phyloP scores from a whole-genome alignment of 2,113 vertebrate species.

The Malurus alboscapulatus region DNA sequence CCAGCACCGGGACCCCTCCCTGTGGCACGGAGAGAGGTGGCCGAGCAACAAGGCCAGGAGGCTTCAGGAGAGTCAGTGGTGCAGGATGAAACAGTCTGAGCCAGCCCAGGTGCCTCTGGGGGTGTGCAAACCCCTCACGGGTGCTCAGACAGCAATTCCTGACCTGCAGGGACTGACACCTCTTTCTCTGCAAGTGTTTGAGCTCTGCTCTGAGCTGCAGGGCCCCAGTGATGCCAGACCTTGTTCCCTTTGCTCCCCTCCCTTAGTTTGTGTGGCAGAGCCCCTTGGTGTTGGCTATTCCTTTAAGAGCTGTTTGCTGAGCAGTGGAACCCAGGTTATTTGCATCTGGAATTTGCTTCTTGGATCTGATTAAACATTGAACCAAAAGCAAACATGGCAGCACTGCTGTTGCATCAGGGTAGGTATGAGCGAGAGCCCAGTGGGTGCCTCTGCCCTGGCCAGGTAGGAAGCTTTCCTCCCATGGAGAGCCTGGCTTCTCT shows the following conservation, averaged over 20 bases:
- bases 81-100: neutral
- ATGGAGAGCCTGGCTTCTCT: neutral
- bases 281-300: neutral
- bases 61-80: neutral
- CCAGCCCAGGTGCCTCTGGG: neutral
- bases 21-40: neutral
- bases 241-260: neutral
- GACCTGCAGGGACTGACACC: neutral
- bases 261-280: neutral
- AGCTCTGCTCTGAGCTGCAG: neutral
- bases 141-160: neutral
- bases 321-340: neutral
- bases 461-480: neutral
- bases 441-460: neutral
- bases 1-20: neutral
- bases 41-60: neutral
- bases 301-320: neutral
- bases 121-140: neutral
- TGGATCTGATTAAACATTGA: conserved; percentile 41
- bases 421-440: neutral
- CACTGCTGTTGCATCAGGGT: neutral
- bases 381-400: conserved; percentile 5
- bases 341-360: neutral
- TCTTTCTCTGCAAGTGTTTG: rapidly evolving
- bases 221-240: neutral